phyloP scores from a whole-genome alignment of 2,113 vertebrate genomes.

The Condylura cristata region DNA sequence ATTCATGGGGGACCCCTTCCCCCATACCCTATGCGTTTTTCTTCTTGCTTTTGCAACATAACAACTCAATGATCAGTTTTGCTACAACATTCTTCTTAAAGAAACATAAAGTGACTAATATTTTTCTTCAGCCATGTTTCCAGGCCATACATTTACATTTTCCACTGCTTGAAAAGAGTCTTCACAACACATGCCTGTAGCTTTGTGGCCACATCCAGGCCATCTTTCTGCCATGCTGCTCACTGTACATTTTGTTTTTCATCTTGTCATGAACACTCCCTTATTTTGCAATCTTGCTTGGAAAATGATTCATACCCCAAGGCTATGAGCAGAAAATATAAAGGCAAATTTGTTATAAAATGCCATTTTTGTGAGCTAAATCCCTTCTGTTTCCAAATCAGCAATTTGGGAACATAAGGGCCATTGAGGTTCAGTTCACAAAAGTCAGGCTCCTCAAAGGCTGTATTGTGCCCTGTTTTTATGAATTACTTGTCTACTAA shows the following conservation, averaged over 20 bases:
- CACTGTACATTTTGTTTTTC: constrained; percentile 40
- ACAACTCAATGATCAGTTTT: neutral
- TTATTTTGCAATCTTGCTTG: constrained; percentile 61
- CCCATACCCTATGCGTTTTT: fast-evolving
- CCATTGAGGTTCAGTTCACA: constrained; percentile 53
- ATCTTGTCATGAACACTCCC: constrained; percentile 42
- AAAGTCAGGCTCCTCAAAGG: constrained; percentile 61
- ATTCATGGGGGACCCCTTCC: neutral
- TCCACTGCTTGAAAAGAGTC: neutral
- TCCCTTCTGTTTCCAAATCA: constrained; percentile 59
- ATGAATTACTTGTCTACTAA: neutral
- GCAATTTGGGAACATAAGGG: constrained; percentile 52
- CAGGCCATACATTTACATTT: neutral
- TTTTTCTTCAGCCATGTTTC: neutral
- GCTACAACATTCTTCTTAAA: neutral
- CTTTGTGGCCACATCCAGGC: neutral
- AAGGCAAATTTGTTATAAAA: constrained; percentile 78
- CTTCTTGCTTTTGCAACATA: neutral
- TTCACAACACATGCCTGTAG: neutral
- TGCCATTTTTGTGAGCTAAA: constrained; percentile 77
- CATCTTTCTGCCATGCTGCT: neutral
- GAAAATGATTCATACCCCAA: constrained; percentile 60
- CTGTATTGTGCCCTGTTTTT: constrained; percentile 32
- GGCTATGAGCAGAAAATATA: constrained; percentile 29
- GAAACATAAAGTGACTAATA: fast-evolving